These are phyloP conservation scores for Papilio polyxenes DNA, from an alignment of 1,140 invertebrate genomes.

Conservation along the genomic window DNA sequence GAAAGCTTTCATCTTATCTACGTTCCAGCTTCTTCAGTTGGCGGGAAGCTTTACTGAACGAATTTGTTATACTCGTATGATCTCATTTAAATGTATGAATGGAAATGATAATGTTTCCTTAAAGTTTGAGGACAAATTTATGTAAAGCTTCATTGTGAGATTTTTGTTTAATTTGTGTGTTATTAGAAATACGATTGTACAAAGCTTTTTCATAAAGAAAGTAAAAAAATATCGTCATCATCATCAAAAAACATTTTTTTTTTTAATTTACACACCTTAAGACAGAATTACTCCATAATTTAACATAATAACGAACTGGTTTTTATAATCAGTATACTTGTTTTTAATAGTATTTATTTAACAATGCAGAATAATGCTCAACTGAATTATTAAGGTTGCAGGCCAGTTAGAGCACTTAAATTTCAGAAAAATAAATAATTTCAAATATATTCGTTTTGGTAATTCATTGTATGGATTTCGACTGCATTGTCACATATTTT, in stretches of 20 bases:
- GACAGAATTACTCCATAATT: too few species aligned
- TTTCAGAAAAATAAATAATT: background rate
- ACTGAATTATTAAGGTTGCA: background rate
- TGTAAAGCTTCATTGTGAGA: background rate
- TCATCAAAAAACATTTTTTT: too few species aligned
- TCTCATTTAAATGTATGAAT: background rate
- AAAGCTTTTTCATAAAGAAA: too few species aligned
- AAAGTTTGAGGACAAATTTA: background rate
- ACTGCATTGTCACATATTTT: too few species aligned
- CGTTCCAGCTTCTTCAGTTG: constrained; percentile 9
- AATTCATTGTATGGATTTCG: background rate
- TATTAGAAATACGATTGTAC: background rate
- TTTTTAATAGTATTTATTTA: too few species aligned
- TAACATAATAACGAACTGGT: too few species aligned
- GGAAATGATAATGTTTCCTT: background rate
- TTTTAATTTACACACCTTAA: too few species aligned
- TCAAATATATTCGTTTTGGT: background rate
- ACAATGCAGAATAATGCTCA: background rate
- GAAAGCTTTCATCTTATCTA: constrained; percentile 60
- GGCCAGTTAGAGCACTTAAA: background rate
- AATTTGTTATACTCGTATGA: background rate
- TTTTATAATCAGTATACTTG: too few species aligned
- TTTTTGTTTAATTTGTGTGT: background rate
- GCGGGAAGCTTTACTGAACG: constrained; percentile 29
- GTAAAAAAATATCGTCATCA: too few species aligned